Conservation (phyloP, 1,140 invertebrate genomes). For the Gryon sp. region DNA sequence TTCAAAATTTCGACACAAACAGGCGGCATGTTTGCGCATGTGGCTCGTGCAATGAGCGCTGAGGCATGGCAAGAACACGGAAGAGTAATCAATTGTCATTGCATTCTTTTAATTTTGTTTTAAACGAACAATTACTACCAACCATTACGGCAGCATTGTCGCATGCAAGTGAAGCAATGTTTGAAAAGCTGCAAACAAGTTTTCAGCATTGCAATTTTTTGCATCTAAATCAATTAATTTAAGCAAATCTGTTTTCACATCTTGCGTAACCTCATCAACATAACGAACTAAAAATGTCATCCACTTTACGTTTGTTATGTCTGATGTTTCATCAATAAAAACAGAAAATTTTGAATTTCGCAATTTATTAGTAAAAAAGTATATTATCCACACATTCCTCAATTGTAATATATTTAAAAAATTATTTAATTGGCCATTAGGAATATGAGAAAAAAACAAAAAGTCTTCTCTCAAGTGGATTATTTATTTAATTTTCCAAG, state of each 20-base stretch:
- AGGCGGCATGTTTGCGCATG: slow-evolving; percentile 20
- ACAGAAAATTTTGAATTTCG: no score
- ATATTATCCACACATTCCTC: no score
- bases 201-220: slow-evolving; percentile 6
- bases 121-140: slow-evolving; percentile 4
- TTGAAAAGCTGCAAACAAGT: neutral
- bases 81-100: slow-evolving; percentile 3
- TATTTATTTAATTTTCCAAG: no score
- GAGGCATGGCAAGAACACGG: slow-evolving; percentile 57
- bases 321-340: no score
- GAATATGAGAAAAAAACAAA: no score
- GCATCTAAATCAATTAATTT: slow-evolving; percentile 11
- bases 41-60: slow-evolving; percentile 45
- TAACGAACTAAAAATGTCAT: no score
- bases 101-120: slow-evolving; percentile 8
- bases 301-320: no score
- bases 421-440: no score
- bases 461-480: no score
- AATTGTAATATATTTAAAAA: no score
- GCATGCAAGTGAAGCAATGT: neutral
- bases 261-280: neutral
- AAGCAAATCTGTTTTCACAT: neutral
- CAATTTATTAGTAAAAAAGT: no score
- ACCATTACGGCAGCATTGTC: slow-evolving; percentile 12
- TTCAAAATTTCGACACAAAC: neutral